Evolutionary conservation across 2,797 vertebrate species (phyloP).

Genomic region (Morus bassanus): DNA sequence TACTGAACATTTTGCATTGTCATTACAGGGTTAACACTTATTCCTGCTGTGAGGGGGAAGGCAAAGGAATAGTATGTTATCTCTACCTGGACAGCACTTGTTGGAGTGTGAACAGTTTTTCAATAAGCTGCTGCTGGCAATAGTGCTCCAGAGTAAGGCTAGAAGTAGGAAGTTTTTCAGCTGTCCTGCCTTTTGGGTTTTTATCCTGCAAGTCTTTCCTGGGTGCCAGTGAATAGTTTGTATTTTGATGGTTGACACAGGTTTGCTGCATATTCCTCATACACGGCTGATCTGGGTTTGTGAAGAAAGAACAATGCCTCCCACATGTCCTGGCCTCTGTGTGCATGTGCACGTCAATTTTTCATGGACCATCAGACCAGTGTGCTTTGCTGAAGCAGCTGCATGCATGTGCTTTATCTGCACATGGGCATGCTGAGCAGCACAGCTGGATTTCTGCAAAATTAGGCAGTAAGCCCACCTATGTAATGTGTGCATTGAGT

Average conservation of each 20-base stretch:
- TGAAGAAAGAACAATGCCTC: not conserved
- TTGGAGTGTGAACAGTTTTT: not conserved
- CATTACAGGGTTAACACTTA: not conserved
- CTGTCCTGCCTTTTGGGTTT: not conserved
- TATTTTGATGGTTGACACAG: not conserved
- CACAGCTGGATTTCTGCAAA: not conserved
- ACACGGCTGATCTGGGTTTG: not conserved
- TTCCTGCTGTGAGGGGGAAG: not conserved
- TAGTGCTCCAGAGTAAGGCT: not conserved
- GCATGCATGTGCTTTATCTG: not conserved
- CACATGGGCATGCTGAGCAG: not conserved
- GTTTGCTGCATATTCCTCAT: not conserved
- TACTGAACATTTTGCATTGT: not conserved
- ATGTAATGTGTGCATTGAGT: not conserved
- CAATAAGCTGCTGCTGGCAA: not conserved
- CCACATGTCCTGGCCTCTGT: fast-evolving
- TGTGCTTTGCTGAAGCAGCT: not conserved
- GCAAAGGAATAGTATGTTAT: not conserved
- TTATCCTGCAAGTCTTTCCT: not conserved
- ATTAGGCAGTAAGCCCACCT: not conserved
- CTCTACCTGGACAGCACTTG: not conserved
- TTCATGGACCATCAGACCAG: not conserved
- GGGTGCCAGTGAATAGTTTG: not conserved
- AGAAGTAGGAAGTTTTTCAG: not conserved
- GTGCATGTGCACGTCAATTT: not conserved